Conservation (phyloP, 1,140 invertebrate genomes). For the Heliconius hewitsoni region DNA sequence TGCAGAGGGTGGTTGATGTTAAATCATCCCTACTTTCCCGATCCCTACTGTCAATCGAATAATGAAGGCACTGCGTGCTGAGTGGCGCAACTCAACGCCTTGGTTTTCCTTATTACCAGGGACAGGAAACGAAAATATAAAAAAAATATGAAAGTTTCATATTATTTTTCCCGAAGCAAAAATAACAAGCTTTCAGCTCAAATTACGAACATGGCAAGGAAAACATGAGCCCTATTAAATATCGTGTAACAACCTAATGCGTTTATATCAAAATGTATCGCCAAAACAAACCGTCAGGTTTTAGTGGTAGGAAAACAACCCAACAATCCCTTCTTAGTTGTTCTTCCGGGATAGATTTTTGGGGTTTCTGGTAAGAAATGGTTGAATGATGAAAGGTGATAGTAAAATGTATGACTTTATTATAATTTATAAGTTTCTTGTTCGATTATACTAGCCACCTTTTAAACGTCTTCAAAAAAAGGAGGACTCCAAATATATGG, state of each 20-base stretch:
- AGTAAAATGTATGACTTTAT: too few relatives aligned
- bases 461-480: too few relatives aligned
- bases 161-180: background rate
- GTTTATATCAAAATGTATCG: constrained; percentile 9
- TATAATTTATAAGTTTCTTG: too few relatives aligned
- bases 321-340: background rate
- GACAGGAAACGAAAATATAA: background rate
- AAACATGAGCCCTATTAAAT: constrained; percentile 9
- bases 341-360: background rate
- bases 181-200: background rate
- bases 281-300: constrained; percentile 10
- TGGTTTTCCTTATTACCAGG: too few relatives aligned
- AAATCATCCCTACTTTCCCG: too few relatives aligned
- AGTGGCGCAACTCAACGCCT: too few relatives aligned
- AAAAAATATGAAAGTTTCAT: background rate
- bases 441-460: too few relatives aligned
- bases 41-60: too few relatives aligned
- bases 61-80: too few relatives aligned
- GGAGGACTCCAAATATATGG: too few relatives aligned
- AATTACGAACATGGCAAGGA: constrained; percentile 1
- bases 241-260: constrained; percentile 9
- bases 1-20: too few relatives aligned
- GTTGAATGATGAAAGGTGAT: background rate
- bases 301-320: background rate
- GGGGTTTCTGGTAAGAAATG: background rate